Evolutionary conservation across 1,140 invertebrate genomes (phyloP), one percentile per base, ranked within the genome.

Genomic region (Sarcophaga bullata): DNA sequence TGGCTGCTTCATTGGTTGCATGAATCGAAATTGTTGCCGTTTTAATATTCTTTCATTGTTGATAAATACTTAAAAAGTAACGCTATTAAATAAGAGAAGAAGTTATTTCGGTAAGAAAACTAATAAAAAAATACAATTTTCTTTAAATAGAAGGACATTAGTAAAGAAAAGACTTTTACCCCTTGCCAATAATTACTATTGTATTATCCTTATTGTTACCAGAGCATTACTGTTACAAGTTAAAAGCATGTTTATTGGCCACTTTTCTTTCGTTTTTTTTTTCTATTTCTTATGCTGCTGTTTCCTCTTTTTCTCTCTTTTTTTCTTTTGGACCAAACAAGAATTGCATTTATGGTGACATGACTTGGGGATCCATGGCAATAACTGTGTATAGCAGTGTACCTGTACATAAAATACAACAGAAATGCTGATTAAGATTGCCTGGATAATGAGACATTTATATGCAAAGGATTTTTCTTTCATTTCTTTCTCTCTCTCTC

Each of bases 401-500:
- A 68, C 62, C 62, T 68, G 62, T 9, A 8, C 62, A 1, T 4
- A 9, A 19, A 9, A 19, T 19, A 68, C 75, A 78, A 78, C 75
- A 78, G 25, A 37, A 78, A 78, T 50, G 75, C 75, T 78, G 48
- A 78, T 78, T 78, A 52, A 50, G 75, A 17, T 78, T 78, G 47
- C 10, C 11, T 78, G 17, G 9, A 50, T 52, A 78, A 19, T 78
- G 75, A 78, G 75, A 78, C 75, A 78, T 78, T 78, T 78, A 50
- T 78, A 78, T 78, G 75, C 75, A 78, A 78, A 78, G 75, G n/a
- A 50, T 50, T 78, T 68, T 50, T 49, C 47, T n/a, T 49, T 49
- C 49, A 17, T 78, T 78, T 52, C 8, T 78, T 50, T 25, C 10
- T 68, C 10, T 25, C 8, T 0, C 4, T 19, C 1, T 19, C 1